Evolutionary conservation across 2,797 vertebrate genomes (phyloP).

Genomic region (Sphenodon punctatus): DNA sequence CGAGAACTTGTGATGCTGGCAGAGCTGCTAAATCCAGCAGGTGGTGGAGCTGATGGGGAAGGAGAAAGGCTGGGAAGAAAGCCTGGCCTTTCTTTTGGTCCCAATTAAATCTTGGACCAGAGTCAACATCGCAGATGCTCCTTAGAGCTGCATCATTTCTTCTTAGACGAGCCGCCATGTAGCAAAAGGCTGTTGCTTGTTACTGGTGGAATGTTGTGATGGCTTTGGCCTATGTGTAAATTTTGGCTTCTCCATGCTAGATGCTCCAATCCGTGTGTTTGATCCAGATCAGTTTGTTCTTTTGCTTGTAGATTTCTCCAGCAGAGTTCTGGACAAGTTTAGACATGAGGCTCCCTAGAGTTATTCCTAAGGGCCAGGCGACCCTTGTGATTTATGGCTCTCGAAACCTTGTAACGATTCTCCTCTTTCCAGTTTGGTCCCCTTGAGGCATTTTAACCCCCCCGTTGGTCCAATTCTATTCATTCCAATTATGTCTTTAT

Average conservation of each 20-base stretch:
- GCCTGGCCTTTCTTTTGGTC: too few species aligned
- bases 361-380: neutral
- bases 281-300: neutral
- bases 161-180: neutral
- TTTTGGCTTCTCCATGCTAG: neutral
- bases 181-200: neutral
- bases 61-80: slow-evolving; percentile 5
- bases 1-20: neutral
- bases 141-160: neutral
- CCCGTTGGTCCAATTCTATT: neutral
- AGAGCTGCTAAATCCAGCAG: rapidly evolving
- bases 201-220: neutral
- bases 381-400: neutral
- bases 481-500: neutral
- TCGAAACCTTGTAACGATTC: neutral
- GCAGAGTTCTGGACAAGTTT: neutral
- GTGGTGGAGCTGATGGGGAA: neutral
- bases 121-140: neutral
- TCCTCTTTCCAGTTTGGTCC: neutral
- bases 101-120: neutral
- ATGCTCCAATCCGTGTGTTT: neutral
- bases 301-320: neutral
- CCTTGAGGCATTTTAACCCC: neutral
- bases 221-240: neutral
- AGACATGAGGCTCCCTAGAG: rapidly evolving